These are phyloP conservation scores for Petroica traversi DNA, from an alignment of 2,113 vertebrate species.

Conservation along the genomic window DNA sequence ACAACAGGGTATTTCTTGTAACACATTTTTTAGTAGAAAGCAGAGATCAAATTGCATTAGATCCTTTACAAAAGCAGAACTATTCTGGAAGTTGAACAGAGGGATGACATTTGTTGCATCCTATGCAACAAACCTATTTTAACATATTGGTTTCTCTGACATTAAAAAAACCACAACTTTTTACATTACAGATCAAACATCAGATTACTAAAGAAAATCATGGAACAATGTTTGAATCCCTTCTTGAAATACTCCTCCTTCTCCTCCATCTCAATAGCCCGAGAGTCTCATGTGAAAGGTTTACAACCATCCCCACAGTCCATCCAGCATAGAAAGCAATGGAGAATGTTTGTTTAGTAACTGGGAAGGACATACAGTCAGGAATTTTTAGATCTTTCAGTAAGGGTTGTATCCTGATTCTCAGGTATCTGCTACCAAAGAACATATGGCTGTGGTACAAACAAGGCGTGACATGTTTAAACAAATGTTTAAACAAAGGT, in stretches of 20 bases:
- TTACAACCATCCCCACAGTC: not conserved
- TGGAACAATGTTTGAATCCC: not conserved
- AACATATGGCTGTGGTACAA: not conserved
- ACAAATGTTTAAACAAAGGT: not conserved
- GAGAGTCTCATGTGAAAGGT: not conserved
- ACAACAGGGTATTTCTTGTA: not conserved
- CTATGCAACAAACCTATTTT: not conserved
- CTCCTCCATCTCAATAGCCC: not conserved
- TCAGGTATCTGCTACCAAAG: not conserved
- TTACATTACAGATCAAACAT: not conserved
- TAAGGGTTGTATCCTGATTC: not conserved
- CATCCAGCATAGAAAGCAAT: not conserved
- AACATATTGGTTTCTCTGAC: not conserved
- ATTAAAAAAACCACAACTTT: rapidly evolving
- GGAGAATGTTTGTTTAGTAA: not conserved
- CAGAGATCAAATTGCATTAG: not conserved
- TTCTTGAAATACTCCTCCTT: not conserved
- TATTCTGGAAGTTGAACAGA: not conserved
- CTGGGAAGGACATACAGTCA: not conserved
- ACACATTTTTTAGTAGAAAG: not conserved
- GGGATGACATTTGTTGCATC: not conserved
- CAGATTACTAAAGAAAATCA: not conserved
- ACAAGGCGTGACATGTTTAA: not conserved
- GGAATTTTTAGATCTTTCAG: not conserved
- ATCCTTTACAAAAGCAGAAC: not conserved